phyloP scores from a whole-genome alignment of 2,113 vertebrate species.

The Tinamus guttatus region DNA sequence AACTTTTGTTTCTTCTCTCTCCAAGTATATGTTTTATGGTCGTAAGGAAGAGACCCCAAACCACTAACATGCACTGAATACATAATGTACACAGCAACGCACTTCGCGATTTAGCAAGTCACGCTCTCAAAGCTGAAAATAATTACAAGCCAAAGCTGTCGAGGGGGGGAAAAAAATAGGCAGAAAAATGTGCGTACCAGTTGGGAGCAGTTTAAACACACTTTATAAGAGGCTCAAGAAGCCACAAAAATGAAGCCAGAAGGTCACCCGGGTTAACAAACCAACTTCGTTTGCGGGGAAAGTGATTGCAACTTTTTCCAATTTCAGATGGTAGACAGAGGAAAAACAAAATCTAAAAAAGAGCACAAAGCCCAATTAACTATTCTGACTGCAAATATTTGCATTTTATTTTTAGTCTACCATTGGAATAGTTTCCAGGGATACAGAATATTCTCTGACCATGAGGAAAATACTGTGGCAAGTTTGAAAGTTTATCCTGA shows the following conservation, averaged over 20 bases:
- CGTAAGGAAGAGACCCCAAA: background rate
- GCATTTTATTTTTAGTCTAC: constrained; percentile 4
- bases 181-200: background rate
- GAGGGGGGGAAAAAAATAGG: background rate
- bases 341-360: constrained; percentile 17
- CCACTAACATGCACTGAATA: background rate
- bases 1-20: background rate
- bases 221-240: constrained; percentile 22
- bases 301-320: background rate
- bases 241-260: constrained; percentile 21
- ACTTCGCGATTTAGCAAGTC: background rate
- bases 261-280: background rate
- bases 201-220: constrained; percentile 24
- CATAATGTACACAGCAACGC: background rate
- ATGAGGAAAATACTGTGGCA: background rate
- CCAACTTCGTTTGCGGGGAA: background rate
- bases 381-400: background rate
- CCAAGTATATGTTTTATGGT: background rate
- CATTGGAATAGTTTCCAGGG: background rate
- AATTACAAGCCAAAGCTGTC: constrained; percentile 15
- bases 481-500: background rate
- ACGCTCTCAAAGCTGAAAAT: constrained; percentile 27
- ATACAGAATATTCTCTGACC: background rate
- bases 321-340: background rate
- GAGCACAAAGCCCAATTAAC: background rate